These are phyloP conservation scores for Amphipoea oculea DNA, from an alignment of 2,888 invertebrate species.

Conservation along the genomic window DNA sequence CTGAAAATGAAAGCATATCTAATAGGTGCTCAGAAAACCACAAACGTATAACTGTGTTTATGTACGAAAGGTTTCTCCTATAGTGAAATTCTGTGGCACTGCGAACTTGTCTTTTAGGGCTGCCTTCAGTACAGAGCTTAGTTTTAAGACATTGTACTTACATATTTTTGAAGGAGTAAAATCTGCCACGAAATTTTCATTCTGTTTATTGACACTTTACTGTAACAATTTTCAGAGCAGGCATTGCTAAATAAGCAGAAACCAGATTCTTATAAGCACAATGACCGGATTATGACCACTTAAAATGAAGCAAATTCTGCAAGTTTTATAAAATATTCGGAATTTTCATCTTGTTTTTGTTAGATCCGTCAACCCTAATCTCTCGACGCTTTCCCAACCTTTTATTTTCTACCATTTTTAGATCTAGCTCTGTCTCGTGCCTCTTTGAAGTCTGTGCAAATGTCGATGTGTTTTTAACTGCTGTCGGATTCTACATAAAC, in stretches of 20 bases:
- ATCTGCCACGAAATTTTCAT: neutral
- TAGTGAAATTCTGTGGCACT: conserved; percentile 43
- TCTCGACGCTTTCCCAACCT: conserved; percentile 25
- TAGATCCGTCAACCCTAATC: conserved; percentile 41
- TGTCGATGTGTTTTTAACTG: conserved; percentile 36
- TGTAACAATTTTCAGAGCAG: conserved; percentile 14
- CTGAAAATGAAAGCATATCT: conserved; percentile 12
- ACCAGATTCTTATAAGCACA: neutral
- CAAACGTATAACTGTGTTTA: conserved; percentile 29
- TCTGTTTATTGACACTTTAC: neutral
- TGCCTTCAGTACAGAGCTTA: neutral
- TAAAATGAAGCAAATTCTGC: neutral
- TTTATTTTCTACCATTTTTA: conserved; percentile 52
- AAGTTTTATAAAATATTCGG: neutral
- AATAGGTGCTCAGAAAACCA: conserved; percentile 13
- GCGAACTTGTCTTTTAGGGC: conserved; percentile 40
- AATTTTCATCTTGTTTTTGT: neutral
- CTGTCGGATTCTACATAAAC: conserved; percentile 6
- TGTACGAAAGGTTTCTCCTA: conserved; percentile 38
- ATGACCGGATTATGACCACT: conserved; percentile 5
- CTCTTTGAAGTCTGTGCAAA: conserved; percentile 43
- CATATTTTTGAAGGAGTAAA: neutral
- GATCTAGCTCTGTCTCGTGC: conserved; percentile 21
- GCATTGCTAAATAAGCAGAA: conserved; percentile 12
- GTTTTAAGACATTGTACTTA: neutral